phyloP scores from a whole-genome alignment of 2,113 vertebrate genomes.

The Theristicus caerulescens region DNA sequence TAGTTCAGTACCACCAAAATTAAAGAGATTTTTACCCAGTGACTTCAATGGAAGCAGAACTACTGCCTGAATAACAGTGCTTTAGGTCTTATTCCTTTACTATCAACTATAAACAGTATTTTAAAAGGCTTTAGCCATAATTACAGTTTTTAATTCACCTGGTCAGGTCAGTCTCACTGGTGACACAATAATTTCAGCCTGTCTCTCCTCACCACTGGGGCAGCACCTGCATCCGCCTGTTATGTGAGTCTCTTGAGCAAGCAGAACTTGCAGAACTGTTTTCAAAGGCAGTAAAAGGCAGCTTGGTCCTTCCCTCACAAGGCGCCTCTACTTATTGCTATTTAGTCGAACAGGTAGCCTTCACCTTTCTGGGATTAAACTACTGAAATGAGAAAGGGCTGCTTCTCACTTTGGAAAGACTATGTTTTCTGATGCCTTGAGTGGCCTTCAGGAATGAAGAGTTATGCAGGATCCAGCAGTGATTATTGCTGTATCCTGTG shows the following conservation, averaged over 20 bases:
- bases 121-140: not conserved
- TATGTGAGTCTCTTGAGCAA: not conserved
- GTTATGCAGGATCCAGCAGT: not conserved
- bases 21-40: not conserved
- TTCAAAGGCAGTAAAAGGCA: not conserved
- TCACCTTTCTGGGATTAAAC: not conserved
- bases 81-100: not conserved
- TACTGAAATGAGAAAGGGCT: not conserved
- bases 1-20: not conserved
- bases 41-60: not conserved
- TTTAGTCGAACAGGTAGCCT: not conserved
- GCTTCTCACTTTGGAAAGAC: not conserved
- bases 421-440: not conserved
- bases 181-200: not conserved
- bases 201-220: not conserved
- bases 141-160: not conserved
- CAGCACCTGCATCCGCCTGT: not conserved
- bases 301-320: not conserved
- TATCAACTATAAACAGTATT: not conserved
- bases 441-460: not conserved
- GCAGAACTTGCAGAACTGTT: not conserved
- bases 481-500: not conserved
- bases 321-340: not conserved
- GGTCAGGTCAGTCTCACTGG: not conserved
- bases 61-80: not conserved